Percentiles rank a stretch among this genome's conserved stretches.
Evolutionary conservation across 2,113 vertebrate genomes (phyloP).

Genomic region (Erinaceus europaeus): DNA sequence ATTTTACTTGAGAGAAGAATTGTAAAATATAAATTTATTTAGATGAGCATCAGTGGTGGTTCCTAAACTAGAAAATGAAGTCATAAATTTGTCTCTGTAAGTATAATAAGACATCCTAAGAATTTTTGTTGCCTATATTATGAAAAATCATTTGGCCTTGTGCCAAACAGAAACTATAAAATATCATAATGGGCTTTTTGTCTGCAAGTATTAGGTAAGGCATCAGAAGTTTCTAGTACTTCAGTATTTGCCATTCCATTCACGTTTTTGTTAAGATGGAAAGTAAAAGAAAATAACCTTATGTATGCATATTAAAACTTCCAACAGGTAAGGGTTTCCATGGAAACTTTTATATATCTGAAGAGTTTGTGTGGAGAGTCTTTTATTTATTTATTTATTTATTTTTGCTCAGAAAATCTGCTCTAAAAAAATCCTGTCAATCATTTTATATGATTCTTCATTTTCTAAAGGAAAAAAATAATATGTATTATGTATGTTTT

Average conservation of each 20-base stretch:
- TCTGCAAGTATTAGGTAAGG: conserved; percentile 14
- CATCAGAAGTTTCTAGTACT: conserved; percentile 21
- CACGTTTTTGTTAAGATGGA: conserved; percentile 58
- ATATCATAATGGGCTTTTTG: not conserved
- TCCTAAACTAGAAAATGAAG: conserved; percentile 10
- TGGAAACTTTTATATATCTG: conserved; percentile 80
- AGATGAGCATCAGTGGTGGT: not conserved
- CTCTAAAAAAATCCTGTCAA: conserved; percentile 70
- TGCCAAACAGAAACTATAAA: not conserved
- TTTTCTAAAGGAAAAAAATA: conserved; percentile 47
- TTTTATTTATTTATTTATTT: too few species aligned
- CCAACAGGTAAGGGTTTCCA: conserved; percentile 81
- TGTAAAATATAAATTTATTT: not conserved
- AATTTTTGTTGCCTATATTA: not conserved
- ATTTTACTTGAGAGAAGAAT: not conserved
- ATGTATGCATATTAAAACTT: conserved; percentile 67
- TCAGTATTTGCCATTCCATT: conserved; percentile 50
- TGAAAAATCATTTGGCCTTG: not conserved
- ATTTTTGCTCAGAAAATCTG: conserved; percentile 69
- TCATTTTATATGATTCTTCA: conserved; percentile 44
- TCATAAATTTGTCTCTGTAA: not conserved
- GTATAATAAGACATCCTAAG: not conserved
- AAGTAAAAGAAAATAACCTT: conserved; percentile 66
- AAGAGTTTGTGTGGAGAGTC: conserved; percentile 56
- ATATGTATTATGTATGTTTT: not conserved